Evolutionary conservation across 2,888 invertebrate species (phyloP).

Genomic region (Orthosia cruda): DNA sequence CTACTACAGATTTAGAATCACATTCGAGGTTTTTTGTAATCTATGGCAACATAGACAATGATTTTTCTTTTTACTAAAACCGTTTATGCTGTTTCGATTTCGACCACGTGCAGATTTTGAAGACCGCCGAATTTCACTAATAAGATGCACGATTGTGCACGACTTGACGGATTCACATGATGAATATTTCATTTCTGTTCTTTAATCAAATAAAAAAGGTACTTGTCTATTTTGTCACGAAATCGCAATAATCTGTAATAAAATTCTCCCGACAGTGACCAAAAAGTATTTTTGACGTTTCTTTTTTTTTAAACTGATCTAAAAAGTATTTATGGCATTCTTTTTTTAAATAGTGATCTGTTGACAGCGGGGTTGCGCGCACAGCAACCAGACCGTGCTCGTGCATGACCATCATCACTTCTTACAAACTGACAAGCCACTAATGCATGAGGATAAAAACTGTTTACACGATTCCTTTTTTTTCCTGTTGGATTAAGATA

Average conservation of each 20-base stretch:
- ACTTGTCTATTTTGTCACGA: conserved; percentile 44
- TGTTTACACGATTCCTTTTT: conserved; percentile 60
- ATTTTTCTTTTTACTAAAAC: conserved; percentile 55
- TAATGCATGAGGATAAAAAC: conserved; percentile 82
- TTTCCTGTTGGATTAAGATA: conserved; percentile 51
- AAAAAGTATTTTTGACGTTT: conserved; percentile 56
- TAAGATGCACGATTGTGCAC: conserved; percentile 39
- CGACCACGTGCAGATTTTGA: conserved; percentile 54
- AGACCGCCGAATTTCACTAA: conserved; percentile 56
- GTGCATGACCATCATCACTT: conserved; percentile 80
- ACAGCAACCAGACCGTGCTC: conserved; percentile 77
- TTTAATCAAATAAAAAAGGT: conserved; percentile 35
- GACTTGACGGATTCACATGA: conserved; percentile 41
- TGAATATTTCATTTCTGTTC: conserved; percentile 48
- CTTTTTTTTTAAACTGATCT: conserved; percentile 57
- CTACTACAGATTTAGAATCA: conserved; percentile 83
- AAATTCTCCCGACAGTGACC: conserved; percentile 14
- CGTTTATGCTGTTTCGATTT: conserved; percentile 56
- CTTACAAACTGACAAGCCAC: conserved; percentile 78
- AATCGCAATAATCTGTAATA: conserved; percentile 20
- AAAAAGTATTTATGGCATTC: too few relatives aligned
- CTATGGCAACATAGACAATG: conserved; percentile 59
- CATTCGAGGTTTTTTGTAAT: conserved; percentile 77
- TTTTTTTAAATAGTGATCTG: conserved; percentile 67
- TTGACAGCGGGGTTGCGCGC: conserved; percentile 80